phyloP scores from a whole-genome alignment of 1,140 invertebrate species.

The Diabrotica undecimpunctata region DNA sequence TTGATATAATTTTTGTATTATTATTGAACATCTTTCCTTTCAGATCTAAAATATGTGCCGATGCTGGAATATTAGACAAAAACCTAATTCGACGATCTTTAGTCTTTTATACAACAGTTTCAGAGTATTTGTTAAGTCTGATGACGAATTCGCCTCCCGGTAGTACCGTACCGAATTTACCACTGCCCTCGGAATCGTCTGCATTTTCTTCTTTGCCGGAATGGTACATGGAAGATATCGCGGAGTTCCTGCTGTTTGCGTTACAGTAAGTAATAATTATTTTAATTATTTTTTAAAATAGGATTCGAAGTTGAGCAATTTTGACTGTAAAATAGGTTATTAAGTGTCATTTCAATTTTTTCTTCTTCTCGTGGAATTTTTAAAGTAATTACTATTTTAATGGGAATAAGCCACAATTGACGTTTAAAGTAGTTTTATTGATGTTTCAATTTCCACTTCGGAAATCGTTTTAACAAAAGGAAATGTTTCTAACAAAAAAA shows the following conservation, averaged over 20 bases:
- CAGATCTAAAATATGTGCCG: conserved; percentile 82
- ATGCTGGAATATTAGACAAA: conserved; percentile 81
- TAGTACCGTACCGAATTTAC: conserved; percentile 41
- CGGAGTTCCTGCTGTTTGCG: conserved; percentile 89
- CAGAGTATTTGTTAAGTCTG: conserved; percentile 69
- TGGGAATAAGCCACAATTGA: no score
- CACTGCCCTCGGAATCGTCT: conserved; percentile 61
- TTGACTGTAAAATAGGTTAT: no score
- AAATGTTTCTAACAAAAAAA: no score
- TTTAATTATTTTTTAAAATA: not conserved
- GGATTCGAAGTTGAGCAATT: no score
- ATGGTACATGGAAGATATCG: conserved; percentile 95
- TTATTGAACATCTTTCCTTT: conserved; percentile 24
- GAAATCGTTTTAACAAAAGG: no score
- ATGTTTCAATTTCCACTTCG: no score
- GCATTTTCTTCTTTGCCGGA: conserved; percentile 88
- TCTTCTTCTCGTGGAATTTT: no score
- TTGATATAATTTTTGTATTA: not conserved
- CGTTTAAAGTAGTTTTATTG: no score
- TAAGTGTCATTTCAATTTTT: no score
- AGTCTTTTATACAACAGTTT: conserved; percentile 82
- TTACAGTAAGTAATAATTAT: conserved; percentile 73
- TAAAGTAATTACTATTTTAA: no score
- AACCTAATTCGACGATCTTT: conserved; percentile 73
- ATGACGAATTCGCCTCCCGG: conserved; percentile 53